A percentile compares a stretch with the other conserved stretches of the same genome.
Evolutionary conservation across 2,113 vertebrate species (phyloP).

Genomic region (Megatriorchis doriae): DNA sequence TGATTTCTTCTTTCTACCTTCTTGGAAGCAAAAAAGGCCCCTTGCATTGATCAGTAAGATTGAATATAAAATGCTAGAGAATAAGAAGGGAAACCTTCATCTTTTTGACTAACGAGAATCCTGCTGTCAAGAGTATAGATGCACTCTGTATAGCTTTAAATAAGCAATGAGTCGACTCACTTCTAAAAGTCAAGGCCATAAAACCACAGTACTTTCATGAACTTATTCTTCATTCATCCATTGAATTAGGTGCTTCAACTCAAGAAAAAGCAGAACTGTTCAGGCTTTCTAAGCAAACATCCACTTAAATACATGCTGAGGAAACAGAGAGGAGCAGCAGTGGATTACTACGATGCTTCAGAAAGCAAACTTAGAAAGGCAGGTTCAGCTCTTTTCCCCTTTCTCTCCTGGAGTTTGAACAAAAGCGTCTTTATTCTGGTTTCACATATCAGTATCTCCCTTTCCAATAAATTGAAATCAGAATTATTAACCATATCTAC

Average conservation of each 20-base stretch:
- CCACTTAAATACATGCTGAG: not conserved
- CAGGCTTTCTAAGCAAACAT: not conserved
- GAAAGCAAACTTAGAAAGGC: not conserved
- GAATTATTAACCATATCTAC: not conserved
- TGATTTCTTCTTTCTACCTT: not conserved
- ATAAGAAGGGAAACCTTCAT: not conserved
- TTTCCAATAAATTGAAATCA: not conserved
- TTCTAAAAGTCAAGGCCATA: not conserved
- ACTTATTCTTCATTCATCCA: not conserved
- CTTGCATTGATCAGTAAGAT: not conserved
- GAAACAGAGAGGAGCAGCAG: not conserved
- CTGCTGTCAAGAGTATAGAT: not conserved
- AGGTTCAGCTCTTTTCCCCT: not conserved
- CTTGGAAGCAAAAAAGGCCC: not conserved
- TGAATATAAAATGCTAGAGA: not conserved
- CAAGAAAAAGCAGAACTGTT: not conserved
- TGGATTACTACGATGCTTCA: not conserved
- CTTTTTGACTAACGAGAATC: not conserved
- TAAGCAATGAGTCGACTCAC: not conserved
- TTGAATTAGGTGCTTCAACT: not conserved
- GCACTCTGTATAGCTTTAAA: not conserved
- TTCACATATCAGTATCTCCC: not conserved
- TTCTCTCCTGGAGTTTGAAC: not conserved
- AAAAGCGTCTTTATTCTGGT: not conserved
- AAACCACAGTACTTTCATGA: not conserved